A percentile compares a stretch with the other conserved stretches of the same genome.
These are phyloP conservation scores for Epizoanthus stellaris DNA, from an alignment of 92 coral and sea anemone species.

Conservation along the genomic window DNA sequence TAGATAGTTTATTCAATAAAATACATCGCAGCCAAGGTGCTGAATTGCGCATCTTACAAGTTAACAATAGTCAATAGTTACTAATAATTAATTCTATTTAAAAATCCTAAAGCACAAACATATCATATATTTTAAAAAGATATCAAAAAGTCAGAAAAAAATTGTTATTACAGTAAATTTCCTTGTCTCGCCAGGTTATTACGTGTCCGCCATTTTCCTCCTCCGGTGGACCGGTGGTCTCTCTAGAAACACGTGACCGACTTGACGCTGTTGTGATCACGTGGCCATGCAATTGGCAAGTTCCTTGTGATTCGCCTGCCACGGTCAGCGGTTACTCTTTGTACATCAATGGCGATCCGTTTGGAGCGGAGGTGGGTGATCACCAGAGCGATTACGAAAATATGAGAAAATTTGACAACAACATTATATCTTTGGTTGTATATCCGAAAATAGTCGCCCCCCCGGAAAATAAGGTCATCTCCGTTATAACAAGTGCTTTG, in stretches of 20 bases:
- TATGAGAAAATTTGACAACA: too few species aligned
- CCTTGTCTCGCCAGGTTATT: slow-evolving; percentile 47
- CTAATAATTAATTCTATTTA: too few species aligned
- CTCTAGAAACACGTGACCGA: slow-evolving; percentile 73
- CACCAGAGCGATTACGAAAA: not conserved
- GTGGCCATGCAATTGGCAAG: slow-evolving; percentile 69
- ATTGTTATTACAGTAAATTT: not conserved
- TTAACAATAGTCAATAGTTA: too few species aligned
- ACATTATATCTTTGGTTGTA: too few species aligned
- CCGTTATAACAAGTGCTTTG: too few species aligned
- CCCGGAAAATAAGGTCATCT: too few species aligned
- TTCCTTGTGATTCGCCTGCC: not conserved
- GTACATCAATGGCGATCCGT: slow-evolving; percentile 75
- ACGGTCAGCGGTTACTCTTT: slow-evolving; percentile 48
- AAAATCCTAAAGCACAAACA: too few species aligned
- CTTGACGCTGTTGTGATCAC: slow-evolving; percentile 79
- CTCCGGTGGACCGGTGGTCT: slow-evolving; percentile 81
- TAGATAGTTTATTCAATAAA: too few species aligned
- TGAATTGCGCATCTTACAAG: too few species aligned
- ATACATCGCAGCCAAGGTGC: too few species aligned
- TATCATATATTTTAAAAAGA: too few species aligned
- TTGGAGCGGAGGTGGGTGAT: slow-evolving; percentile 70
- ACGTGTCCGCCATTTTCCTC: slow-evolving; percentile 69
- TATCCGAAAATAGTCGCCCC: too few species aligned
- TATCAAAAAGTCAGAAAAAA: not conserved